A percentile compares a stretch with the other conserved stretches of the same genome.
phyloP scores from a whole-genome alignment of 2,113 vertebrate species.

The Leptobrachium leishanense region DNA sequence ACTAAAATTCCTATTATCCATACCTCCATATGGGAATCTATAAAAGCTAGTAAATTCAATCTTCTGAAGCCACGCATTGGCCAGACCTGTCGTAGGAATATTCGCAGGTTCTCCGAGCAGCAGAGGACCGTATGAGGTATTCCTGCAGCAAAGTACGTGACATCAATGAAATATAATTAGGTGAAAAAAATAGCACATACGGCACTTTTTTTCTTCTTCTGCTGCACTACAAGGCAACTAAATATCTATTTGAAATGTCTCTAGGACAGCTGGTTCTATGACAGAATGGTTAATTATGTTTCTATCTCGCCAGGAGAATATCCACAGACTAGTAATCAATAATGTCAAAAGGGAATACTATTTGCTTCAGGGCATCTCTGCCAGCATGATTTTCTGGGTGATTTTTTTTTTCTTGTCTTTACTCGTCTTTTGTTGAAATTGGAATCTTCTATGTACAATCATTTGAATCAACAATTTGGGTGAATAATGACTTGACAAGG shows the following conservation, averaged over 20 bases:
- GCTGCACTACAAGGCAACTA: slow-evolving; percentile 44
- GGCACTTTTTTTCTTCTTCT: slow-evolving; percentile 29
- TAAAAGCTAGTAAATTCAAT: no score
- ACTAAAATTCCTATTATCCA: no score
- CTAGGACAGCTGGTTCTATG: slow-evolving; percentile 48
- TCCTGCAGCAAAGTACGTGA: not conserved
- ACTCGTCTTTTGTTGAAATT: slow-evolving; percentile 33
- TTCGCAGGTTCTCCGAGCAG: no score
- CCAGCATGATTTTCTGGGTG: slow-evolving; percentile 39
- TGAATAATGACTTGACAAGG: slow-evolving; percentile 24
- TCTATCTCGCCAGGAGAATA: slow-evolving; percentile 50
- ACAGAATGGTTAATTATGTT: slow-evolving; percentile 56
- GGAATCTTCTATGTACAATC: slow-evolving; percentile 33
- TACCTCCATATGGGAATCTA: no score
- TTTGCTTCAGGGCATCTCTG: not conserved
- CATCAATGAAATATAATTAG: slow-evolving; percentile 34
- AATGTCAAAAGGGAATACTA: slow-evolving; percentile 51
- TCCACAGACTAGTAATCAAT: slow-evolving; percentile 48
- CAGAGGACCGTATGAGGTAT: slow-evolving; percentile 10
- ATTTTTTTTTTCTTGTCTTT: slow-evolving; percentile 22
- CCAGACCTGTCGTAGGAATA: no score
- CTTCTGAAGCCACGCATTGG: no score
- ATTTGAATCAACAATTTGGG: slow-evolving; percentile 34
- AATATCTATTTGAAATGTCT: slow-evolving; percentile 51
- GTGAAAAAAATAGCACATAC: slow-evolving; percentile 14